These are phyloP conservation scores for Spodoptera picta DNA, from an alignment of 2,888 invertebrate species.

Conservation along the genomic window DNA sequence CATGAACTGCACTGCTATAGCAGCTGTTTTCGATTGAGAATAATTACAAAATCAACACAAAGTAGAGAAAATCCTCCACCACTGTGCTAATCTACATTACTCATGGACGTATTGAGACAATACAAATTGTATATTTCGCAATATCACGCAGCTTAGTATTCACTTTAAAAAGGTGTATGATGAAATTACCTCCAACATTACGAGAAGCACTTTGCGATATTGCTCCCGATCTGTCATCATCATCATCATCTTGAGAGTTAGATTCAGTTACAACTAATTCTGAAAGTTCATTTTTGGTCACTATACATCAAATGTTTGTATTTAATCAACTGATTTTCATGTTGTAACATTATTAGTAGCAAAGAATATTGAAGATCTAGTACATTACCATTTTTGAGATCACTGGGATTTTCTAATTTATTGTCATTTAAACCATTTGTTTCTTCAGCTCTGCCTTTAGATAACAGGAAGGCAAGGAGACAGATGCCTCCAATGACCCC, in stretches of 20 bases:
- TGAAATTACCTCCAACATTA: conserved; percentile 32
- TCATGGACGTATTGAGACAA: conserved; percentile 1
- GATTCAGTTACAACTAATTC: conserved; percentile 32
- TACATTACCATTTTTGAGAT: conserved; percentile 56
- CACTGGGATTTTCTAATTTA: conserved; percentile 37
- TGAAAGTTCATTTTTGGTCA: conserved; percentile 10
- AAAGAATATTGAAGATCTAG: conserved; percentile 5
- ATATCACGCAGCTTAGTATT: background rate
- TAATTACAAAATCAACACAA: conserved; percentile 12
- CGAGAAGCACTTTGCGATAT: conserved; percentile 25
- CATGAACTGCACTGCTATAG: conserved; percentile 1
- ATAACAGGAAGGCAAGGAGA: conserved; percentile 58
- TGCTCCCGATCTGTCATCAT: conserved; percentile 41
- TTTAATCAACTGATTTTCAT: background rate
- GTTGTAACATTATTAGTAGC: background rate
- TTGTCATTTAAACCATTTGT: conserved; percentile 12
- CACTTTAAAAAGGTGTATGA: background rate
- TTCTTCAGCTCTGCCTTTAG: conserved; percentile 47
- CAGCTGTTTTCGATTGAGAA: conserved; percentile 17
- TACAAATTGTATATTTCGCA: background rate
- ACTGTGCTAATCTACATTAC: conserved; percentile 16
- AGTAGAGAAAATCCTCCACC: conserved; percentile 17
- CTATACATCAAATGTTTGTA: background rate
- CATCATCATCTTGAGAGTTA: conserved; percentile 3
- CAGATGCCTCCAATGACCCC: conserved; percentile 53